Base-by-base conservation (phyloP, 2,797 vertebrate genomes). In the Brachyalestes nurse region DNA sequence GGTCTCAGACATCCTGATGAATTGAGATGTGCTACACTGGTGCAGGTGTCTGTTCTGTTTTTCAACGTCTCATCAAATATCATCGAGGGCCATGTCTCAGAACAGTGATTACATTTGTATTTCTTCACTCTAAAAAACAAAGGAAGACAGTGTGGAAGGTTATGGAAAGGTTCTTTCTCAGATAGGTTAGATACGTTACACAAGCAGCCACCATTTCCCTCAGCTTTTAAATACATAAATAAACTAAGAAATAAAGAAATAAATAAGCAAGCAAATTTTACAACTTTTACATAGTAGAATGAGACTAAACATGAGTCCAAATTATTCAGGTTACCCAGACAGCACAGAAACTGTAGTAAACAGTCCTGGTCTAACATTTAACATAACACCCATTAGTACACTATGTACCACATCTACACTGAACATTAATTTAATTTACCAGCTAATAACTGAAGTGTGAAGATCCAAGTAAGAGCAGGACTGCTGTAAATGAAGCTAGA, bases 1-100 rank as follows among this genome's bases (percentile, higher is more conserved):
- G 53, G 70, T 58, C 53, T 81, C 77, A 49, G 85, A 66, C 76
- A 89, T 86, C 47, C 13, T 72, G 34, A 51, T 25, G 65, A 75
- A 17, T 38, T 14, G 25, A 75, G 66, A 75, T 38, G 49, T 25
- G 17, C 28, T 64, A 16, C 28, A 38, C 28, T 38, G 17, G 16
- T 1, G 2, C 0, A 14, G 16, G 5, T 58, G 2, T 57, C 14
- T 25, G 17, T 34, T 25, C 21, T 62, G 28, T 71, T 45, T 42
- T 72, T n/a, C 34, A 25, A 19, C 19, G 58, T 21, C 17, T 14
- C 60, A 58, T 77, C 72, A 78, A 66, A 77, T 77, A 42, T 60
- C 45, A 45, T 47, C 13, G 42, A 74, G 75, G 71, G 55, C 65
- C 81, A 79, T 79, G 64, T 70, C 45, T 19, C 28, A 75, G 23